Evolutionary conservation across 2,888 invertebrate species (phyloP), one percentile per base, ranked within the genome.

Genomic region (Seira sanloemensis): DNA sequence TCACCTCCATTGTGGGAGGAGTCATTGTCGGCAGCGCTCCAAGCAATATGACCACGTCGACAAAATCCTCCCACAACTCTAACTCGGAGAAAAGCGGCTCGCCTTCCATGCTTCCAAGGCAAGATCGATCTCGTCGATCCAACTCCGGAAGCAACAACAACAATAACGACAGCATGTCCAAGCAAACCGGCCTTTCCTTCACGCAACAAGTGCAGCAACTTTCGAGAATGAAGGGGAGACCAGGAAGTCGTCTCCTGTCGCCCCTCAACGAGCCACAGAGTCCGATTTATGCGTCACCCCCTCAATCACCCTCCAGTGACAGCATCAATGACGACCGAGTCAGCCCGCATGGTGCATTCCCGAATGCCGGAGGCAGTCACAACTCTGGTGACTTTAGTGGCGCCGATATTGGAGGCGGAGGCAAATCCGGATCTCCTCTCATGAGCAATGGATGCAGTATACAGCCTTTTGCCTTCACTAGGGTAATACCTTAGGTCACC

Each of bases 191-290:
- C 16, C 93, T 97, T 90, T 97, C 97, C 71, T 98, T 97, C 92
- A 97, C 97, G 1, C 97, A 97, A 91, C 97, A 97, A 92, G 93
- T 98, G 75, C 97, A 97, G 88, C 95, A 96, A 87, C 95, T 96
- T 91, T 95, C 96, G 0, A 93, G 96, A 90, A 91, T 93, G 12
- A 94, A 94, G 89, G 93, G 93, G 81, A 92, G 95, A 54, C 94
- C 95, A 0, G 91, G 94, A 58, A 93, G 94, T 86, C 88, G 90
- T 71, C 86, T 89, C 24, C 89, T 92, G 27, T 92, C 91, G 25
- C 92, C 91, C 78, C 93, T 94, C 88, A 94, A 94, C 90, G 94
- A 94, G 90, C 94, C 94, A 0, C 94, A 94, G 91, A 93, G 94
- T 92, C 93, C 96, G 88, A 95, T 96, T 86, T 96, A 96, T 91